Evolutionary conservation across 1,140 invertebrate genomes (phyloP).

Genomic region (Eumaeus atala): DNA sequence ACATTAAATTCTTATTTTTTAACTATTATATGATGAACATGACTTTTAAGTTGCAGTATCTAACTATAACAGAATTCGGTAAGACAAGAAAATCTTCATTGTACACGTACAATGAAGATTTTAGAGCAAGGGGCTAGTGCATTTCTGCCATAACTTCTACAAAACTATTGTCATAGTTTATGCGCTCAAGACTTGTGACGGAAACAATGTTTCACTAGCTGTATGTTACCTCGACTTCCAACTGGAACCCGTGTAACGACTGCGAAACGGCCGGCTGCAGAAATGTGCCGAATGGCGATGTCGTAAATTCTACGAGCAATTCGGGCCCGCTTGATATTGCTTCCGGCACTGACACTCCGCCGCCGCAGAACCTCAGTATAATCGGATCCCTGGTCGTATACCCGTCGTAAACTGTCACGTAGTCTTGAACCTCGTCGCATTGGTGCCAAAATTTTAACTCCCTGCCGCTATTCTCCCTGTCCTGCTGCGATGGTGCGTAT

Average conservation of each 20-base stretch:
- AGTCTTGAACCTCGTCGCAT: slow-evolving; percentile 90
- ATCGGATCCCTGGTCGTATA: slow-evolving; percentile 91
- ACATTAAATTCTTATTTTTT: too few relatives aligned
- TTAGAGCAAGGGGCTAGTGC: too few relatives aligned
- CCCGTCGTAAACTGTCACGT: slow-evolving; percentile 92
- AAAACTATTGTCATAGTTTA: too few relatives aligned
- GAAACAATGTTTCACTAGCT: not conserved
- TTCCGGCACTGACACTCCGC: slow-evolving; percentile 86
- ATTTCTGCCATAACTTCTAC: too few relatives aligned
- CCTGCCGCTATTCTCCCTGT: slow-evolving; percentile 56
- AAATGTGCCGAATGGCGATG: slow-evolving; percentile 92
- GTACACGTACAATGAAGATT: too few relatives aligned
- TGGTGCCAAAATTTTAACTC: slow-evolving; percentile 82
- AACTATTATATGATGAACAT: too few relatives aligned
- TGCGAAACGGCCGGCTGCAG: slow-evolving; percentile 84
- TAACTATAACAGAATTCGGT: too few relatives aligned
- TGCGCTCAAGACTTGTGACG: too few relatives aligned
- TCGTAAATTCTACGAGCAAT: slow-evolving; percentile 90
- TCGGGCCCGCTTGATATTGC: slow-evolving; percentile 89
- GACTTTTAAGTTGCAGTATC: too few relatives aligned
- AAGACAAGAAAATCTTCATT: too few relatives aligned
- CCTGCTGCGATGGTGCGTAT: slow-evolving; percentile 70
- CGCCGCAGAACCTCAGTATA: slow-evolving; percentile 91
- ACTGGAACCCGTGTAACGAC: slow-evolving; percentile 88
- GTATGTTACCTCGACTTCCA: slow-evolving; percentile 85